Base-by-base conservation (phyloP, 2,888 invertebrate genomes). In the Scelioninae gen. 1 region DNA sequence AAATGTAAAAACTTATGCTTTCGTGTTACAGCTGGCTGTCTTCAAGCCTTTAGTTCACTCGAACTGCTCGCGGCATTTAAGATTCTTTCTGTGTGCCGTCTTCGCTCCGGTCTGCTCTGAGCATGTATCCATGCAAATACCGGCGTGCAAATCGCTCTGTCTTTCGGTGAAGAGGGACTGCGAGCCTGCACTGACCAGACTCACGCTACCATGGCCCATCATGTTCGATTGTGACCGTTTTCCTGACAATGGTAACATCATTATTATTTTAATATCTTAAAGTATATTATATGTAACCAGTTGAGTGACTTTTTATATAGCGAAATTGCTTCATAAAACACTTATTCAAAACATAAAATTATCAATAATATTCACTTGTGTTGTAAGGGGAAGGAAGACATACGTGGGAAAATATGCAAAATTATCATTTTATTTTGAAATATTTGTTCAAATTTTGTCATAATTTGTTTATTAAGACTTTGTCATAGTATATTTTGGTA, bases 41-140 rank as follows among this genome's bases (percentile, higher is more conserved):
- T 95, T 96, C 92, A 93, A 95, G 89, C 95, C 95, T 0, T 93
- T 97, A 80, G 94, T 97, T 69, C 94, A 96, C 86, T 95, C 95
- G 89, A 95, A 96, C 65, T 98, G 98, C 91, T 97, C 97, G 5
- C 93, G 94, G 75, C 96, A 97, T 89, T 94, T 97, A 49, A 95
- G 96, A 86, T 96, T 98, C 92, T 96, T 98, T 90, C 94, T 98
- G 82, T 98, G 98, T 93, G 96, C 97, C 13, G 96, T 98, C 66
- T 97, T 97, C 92, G 96, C 97, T 9, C 98, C 98, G 43, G 96
- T 98, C 92, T 98, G 98, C 93, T 97, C 97, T 34, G 96, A 96
- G 89, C 96, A 97, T 92, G 96, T 97, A 84, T 95, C 96, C 31
- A 96, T 96, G 87, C 96, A 97, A 47, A 96, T 98, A 82, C 96